Evolutionary conservation across 2,113 vertebrate species (phyloP), one percentile per base, ranked within the genome.

Genomic region (Cebus imitator): DNA sequence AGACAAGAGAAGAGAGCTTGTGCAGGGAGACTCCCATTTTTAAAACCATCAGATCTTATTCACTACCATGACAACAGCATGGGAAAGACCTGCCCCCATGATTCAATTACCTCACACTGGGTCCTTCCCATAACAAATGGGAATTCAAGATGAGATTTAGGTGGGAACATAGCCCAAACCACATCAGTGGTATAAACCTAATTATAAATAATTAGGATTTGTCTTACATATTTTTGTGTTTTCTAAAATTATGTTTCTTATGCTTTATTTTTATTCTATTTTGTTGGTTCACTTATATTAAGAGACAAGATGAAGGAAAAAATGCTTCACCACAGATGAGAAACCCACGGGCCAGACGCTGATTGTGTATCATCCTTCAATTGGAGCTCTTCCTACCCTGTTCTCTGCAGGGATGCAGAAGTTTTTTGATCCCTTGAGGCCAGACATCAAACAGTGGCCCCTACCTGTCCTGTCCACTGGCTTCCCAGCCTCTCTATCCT

Each of bases 301-400:
- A 78, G 40, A 45, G 8, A 32, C 37, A 57, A 64, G 35, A 6
- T 23, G 43, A 35, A 13, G 43, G 6, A 12, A 37, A 40, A 4
- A 43, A 27, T 20, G 9, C 16, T 23, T 32, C 9, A 12, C 7
- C 30, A 7, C 1, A 50, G 37, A 12, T 30, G 50, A n/a, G 72
- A 61, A 37, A 8, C 3, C 0, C 58, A 18, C 18, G 0, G n/a
- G 2, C 0, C 12, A 7, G 48, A 9, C 2, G 3, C 40, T 13
- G 23, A 37, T 0, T 8, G 10, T 5, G 2, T 30, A 14, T 4
- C 1, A 0, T 70, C 6, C 4, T 25, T 2, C 21, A 18, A 35
- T 0, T 18, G 1, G 23, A 9, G 8, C 11, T 37, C 43, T 40
- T 9, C 9, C 2, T 5, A 16, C 37, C 5, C 25, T 20, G 11